Base-by-base conservation (phyloP, 2,113 vertebrate species). In the Notothenia coriiceps region DNA sequence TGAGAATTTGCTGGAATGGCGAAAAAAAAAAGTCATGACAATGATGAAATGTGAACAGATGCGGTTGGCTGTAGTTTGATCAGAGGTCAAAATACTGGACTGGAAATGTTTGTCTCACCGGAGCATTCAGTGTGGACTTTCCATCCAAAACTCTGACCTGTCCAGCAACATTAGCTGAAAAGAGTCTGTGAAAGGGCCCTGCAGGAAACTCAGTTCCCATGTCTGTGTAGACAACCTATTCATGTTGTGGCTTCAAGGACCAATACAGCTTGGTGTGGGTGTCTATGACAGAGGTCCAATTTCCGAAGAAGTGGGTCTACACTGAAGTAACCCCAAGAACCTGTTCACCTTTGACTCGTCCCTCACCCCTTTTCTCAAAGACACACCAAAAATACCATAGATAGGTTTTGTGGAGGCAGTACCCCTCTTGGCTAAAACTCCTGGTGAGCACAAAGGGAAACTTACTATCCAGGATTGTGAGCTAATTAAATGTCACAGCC, bases 401-500 rank as follows among this genome's bases (percentile, higher is more conserved):
- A 90, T 89, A 74, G 84, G 69, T 87, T 90, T 84, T 79, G 76
- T 80, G 84, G 80, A 86, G 86, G 88, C 71, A 80, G 71, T 87
- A 90, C 84, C 85, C 62, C 70, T 85, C 87, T 85, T 56, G 56
- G 71, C 78, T 87, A 54, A 70, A 89, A 74, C 85, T 88, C 85
- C 85, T 63, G 77, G 44, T 50, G 89, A 80, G 78, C 59, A 44
- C 72, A 69, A 78, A 87, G 74, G 87, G 82, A 92, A 91, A 80
- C 20, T 44, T 72, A 83, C 79, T 55, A 20, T 79, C n/a, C 54
- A 87, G 84, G 82, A 82, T 47, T 56, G 74, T 47, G 73, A 76
- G 80, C 85, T 91, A 88, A 92, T 94, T 91, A 82, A 69, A 91
- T 90, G 90, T 84, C 87, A 86, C 88, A 90, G 90, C 69, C 89